phyloP scores from a whole-genome alignment of 2,888 invertebrate genomes.

The Liopterus haemorrhoidalis region DNA sequence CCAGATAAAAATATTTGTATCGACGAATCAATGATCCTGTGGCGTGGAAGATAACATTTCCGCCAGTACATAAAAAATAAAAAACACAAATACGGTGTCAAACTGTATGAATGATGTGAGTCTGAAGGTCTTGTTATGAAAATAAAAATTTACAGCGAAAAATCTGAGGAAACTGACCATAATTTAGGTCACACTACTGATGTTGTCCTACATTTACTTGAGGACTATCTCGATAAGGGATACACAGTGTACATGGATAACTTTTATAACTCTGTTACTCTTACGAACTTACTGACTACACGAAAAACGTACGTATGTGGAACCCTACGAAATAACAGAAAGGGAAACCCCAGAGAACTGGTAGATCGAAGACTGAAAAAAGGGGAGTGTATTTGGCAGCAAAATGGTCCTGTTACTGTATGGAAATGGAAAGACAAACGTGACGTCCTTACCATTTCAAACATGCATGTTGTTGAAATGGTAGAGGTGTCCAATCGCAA shows the following conservation, averaged over 20 bases:
- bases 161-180: conserved; percentile 28
- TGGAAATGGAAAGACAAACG: conserved; percentile 32
- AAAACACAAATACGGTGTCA: conserved; percentile 32
- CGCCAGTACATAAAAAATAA: conserved; percentile 34
- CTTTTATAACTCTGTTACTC: conserved; percentile 32
- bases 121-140: conserved; percentile 31
- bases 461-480: conserved; percentile 31
- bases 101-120: conserved; percentile 35
- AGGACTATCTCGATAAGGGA: conserved; percentile 32
- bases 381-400: conserved; percentile 30
- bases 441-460: conserved; percentile 30
- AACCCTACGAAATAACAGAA: conserved; percentile 20
- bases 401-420: conserved; percentile 28
- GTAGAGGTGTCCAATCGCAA: conserved; percentile 30
- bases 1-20: conserved; percentile 30
- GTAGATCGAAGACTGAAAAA: conserved; percentile 31
- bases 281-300: conserved; percentile 27
- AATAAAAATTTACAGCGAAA: conserved; percentile 30
- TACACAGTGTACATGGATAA: conserved; percentile 31
- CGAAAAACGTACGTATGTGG: conserved; percentile 26
- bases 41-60: conserved; percentile 30
- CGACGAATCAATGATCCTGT: conserved; percentile 32
- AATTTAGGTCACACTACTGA: conserved; percentile 30
- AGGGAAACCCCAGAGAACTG: conserved; percentile 24
- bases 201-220: conserved; percentile 31